These are phyloP conservation scores for Tortrix viridana DNA, from an alignment of 2,888 invertebrate species.

Conservation along the genomic window DNA sequence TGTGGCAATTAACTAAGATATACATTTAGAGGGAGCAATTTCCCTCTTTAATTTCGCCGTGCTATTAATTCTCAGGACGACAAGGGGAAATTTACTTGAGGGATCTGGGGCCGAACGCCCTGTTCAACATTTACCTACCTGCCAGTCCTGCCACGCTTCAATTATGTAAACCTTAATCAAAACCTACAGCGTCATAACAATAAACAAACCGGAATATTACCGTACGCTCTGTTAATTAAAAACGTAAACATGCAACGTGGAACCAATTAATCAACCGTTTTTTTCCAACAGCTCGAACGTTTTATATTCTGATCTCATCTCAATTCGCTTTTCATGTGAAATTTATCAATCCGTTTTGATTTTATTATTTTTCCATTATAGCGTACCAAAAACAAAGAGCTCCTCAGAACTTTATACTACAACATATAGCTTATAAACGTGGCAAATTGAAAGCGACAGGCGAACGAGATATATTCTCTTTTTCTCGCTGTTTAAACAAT, in stretches of 20 bases:
- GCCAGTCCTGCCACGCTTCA: no score
- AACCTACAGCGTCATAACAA: slow-evolving; percentile 9
- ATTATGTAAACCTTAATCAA: slow-evolving; percentile 20
- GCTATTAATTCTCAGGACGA: slow-evolving; percentile 24
- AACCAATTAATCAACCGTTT: slow-evolving; percentile 2
- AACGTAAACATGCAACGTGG: slow-evolving; percentile 3
- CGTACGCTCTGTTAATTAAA: slow-evolving; percentile 6
- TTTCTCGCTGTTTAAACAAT: slow-evolving; percentile 21
- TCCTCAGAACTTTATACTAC: no score
- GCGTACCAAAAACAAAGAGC: no score
- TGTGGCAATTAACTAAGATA: slow-evolving; percentile 15
- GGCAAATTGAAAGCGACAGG: not conserved
- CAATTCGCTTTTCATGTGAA: no score
- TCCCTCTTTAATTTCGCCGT: slow-evolving; percentile 13
- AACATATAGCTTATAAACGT: not conserved
- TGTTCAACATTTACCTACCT: slow-evolving; percentile 2
- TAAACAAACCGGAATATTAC: slow-evolving; percentile 13
- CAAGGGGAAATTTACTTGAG: slow-evolving; percentile 5
- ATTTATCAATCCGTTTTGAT: no score
- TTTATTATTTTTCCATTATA: no score
- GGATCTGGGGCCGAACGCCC: not conserved
- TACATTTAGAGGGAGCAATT: slow-evolving; percentile 15
- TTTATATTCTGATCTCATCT: no score
- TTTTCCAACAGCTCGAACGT: no score
- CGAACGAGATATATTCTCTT: not conserved